phyloP scores from a whole-genome alignment of 1,140 invertebrate genomes.

The Dendrolimus punctatus region DNA sequence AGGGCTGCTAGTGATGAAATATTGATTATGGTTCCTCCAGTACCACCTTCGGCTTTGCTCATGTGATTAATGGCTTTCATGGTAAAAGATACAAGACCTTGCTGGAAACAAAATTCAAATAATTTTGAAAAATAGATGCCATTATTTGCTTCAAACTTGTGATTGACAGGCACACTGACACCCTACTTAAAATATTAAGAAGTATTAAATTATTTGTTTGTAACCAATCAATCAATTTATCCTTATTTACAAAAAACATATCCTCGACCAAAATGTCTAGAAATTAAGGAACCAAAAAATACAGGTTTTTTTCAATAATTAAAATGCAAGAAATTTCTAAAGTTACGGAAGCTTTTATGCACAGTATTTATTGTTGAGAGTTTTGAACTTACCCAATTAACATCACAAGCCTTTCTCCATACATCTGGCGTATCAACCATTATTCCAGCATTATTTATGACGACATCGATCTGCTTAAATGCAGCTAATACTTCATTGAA shows the following conservation, averaged over 20 bases:
- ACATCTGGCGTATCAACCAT: conserved; percentile 33
- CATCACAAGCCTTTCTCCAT: conserved; percentile 32
- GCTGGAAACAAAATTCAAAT: too few relatives aligned
- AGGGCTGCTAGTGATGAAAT: conserved; percentile 24
- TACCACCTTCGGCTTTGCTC: conserved; percentile 23
- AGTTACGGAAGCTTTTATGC: background rate
- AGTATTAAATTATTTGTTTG: too few relatives aligned
- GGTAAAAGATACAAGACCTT: conserved; percentile 13
- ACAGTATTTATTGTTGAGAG: background rate
- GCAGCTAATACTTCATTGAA: conserved; percentile 72
- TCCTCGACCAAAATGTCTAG: too few relatives aligned
- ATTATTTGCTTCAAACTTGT: too few relatives aligned
- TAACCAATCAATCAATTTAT: too few relatives aligned
- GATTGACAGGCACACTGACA: too few relatives aligned
- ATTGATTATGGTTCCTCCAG: conserved; percentile 34
- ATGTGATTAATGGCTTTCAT: too few relatives aligned
- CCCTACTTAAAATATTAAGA: too few relatives aligned
- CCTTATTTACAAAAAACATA: too few relatives aligned
- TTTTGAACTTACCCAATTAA: conserved; percentile 37
- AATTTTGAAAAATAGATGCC: too few relatives aligned
- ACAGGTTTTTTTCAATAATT: too few relatives aligned
- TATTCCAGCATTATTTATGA: conserved; percentile 78
- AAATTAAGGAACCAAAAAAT: too few relatives aligned
- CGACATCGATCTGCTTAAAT: conserved; percentile 74
- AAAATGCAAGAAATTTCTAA: background rate